Base-by-base conservation (phyloP, 2,888 invertebrate genomes). In the Urechis unicinctus region DNA sequence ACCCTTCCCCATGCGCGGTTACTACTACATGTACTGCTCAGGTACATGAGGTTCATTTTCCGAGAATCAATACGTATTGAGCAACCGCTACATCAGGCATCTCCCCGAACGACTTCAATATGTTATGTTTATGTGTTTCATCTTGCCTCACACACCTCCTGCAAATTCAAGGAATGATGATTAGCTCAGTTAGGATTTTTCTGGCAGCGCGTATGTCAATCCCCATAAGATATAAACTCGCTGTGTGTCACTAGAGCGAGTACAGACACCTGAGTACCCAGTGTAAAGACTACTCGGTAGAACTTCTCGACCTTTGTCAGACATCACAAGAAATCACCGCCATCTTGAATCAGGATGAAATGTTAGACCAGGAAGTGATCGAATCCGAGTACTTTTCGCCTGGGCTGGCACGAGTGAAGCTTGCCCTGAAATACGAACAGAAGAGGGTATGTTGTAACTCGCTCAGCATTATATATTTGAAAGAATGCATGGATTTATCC, bases 271-370 rank as follows among this genome's bases (percentile, higher is more conserved):
- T 74, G 22, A 67, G 68, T 22, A 53, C 66, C 4, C 67, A 70
- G 30, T 71, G 72, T 46, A 69, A 71, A 51, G 59, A 66, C 50
- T 74, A 72, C 60, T 69, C 73, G 21, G 64, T 73, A 5, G 68
- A 62, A 24, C 57, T 74, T 50, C 61, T 74, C 24, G 68, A 72
- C 42, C 67, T 70, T 52, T 74, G 74, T 55, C 66, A 68, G 28
- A 68, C 68, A 47, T 72, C 71, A 2, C 69, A 70, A 29, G 74
- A 74, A 60, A 72, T 72, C 41, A 61, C 66, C 56, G 61, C 63
- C 26, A 61, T 72, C 24, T 60, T 72, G 26, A 65, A 65, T 47
- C 69, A 66, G 46, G 62, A 61, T 26, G 25, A 2, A n/a, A 24
- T 17, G 45, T 66, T 62, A 30, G 60, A 57, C 22, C 47, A 53